These are phyloP conservation scores for Bergia puertoricense DNA, from an alignment of 92 coral and sea anemone genomes.

Conservation along the genomic window DNA sequence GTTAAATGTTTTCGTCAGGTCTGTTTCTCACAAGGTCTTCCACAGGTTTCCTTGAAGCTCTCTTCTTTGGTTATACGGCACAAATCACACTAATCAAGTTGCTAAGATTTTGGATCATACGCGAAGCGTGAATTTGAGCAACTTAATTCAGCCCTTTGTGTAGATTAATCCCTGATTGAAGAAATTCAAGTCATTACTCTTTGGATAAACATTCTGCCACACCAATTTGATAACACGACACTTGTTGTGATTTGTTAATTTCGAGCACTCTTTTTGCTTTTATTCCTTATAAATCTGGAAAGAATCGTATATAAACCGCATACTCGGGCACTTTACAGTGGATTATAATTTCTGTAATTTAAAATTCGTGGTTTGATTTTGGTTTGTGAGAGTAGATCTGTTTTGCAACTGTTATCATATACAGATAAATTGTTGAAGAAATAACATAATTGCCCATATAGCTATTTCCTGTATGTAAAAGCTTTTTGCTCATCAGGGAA, in stretches of 20 bases:
- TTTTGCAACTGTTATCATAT: constrained; percentile 4
- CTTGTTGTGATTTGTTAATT: constrained; percentile 2
- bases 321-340: not conserved
- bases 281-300: not conserved
- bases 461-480: constrained; percentile 37
- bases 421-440: constrained; percentile 22
- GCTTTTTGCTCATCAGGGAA: constrained; percentile 18
- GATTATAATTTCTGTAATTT: not conserved
- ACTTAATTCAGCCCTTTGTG: not conserved
- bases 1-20: not conserved
- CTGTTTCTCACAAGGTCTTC: not conserved
- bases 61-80: not conserved
- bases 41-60: not conserved
- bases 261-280: not conserved
- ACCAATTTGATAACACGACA: not conserved
- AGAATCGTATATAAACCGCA: not conserved
- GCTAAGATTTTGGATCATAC: not conserved
- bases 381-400: not conserved
- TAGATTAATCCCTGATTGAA: constrained; percentile 7
- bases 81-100: not conserved
- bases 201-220: constrained; percentile 22
- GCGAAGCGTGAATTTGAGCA: constrained; percentile 5
- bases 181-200: constrained; percentile 27
- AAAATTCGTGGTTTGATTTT: constrained; percentile 5
- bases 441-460: constrained; percentile 15